Base-by-base conservation (phyloP, 2,888 invertebrate species). In the Apoda limacodes region DNA sequence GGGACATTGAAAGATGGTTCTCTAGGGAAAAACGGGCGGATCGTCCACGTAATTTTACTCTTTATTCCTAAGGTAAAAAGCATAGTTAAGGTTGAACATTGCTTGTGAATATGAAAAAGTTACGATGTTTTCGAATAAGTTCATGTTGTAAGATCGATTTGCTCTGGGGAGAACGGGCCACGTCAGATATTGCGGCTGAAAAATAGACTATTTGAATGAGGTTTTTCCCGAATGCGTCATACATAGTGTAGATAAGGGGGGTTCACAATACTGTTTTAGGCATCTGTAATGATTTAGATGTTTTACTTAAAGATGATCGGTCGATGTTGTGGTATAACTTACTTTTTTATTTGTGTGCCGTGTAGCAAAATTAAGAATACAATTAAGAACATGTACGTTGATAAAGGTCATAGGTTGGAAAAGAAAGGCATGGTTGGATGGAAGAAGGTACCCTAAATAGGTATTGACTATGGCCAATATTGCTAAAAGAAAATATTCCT, bases 1-100 rank as follows among this genome's bases (percentile, higher is more conserved):
- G 64, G 72, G 70, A 61, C 71, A 55, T 52, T 56, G 56, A 60
- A 72, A 78, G 80, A 80, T 80, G 76, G 78, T 70, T 74, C 80
- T 80, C 75, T 66, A 65, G 76, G 78, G 78, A 80, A 78, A 74
- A 74, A 52, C 63, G 54, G 50, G 48, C 43, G 43, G 40, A 25
- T 30, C 15, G 23, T 37, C 35, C 45, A 66, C 24, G 48, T 60
- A 39, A 54, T 55, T 61, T 46, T 60, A 31, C 20, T 9, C 45
- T 23, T 39, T 56, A 45, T 34, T n/a, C 12, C 0, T 1, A 2
- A 1, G 7, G 11, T 21, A 15, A 28, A 13, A 25, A 17, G 5
- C 3, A 3, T 10, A 2, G 1, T 33, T 52, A 45, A 19, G 33
- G 54, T 30, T 40, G 34, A 48, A 30, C 50, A 48, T 72, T 5